Base-by-base conservation (phyloP, 2,113 vertebrate genomes). In the Laticauda laticaudata region DNA sequence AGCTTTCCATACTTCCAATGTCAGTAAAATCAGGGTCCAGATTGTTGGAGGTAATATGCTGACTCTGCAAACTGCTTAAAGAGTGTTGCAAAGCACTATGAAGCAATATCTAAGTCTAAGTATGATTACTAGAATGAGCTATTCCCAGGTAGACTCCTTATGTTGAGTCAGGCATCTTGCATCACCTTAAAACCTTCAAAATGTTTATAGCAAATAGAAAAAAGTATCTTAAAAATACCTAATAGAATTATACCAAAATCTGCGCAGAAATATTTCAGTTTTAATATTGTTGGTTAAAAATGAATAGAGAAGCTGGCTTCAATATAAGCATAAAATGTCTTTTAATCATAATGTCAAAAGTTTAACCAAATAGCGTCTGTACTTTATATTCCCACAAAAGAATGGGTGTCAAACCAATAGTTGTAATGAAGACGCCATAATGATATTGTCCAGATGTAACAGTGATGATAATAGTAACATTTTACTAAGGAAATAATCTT, bases 361-460 rank as follows among this genome's bases (percentile, higher is more conserved):
- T 64, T 69, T 87, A 69, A 92, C 86, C 64, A 91, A 91, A 92
- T 69, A 69, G 55, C 53, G 86, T 34, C 91, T 59, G 91, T 14
- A 69, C 57, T 92, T 87, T 88, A 88, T 88, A 69, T 92, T 88
- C 57, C 86, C 53, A 54, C 59, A 87, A 88, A 64, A 53, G 21
- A 88, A 92, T 88, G 86, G 48, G 86, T 88, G 57, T 92, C 86
- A 88, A 92, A 88, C 86, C 45, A 69, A 69, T 88, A 69, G 86
- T 61, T 54, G 57, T 45, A 92, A 92, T 92, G 86, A 88, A 92
- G 91, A 92, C n/a, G 86, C 86, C 91, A 88, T 88, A 53, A 88
- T 92, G 91, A 92, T 88, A 92, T 92, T 92, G 91, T 92, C 91
- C 91, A 92, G 91, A 88, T 92, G 86, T 57, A 69, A 69, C 86